Evolutionary conservation across 2,113 vertebrate species (phyloP), one percentile per base, ranked within the genome.

Genomic region (Psophia crepitans): DNA sequence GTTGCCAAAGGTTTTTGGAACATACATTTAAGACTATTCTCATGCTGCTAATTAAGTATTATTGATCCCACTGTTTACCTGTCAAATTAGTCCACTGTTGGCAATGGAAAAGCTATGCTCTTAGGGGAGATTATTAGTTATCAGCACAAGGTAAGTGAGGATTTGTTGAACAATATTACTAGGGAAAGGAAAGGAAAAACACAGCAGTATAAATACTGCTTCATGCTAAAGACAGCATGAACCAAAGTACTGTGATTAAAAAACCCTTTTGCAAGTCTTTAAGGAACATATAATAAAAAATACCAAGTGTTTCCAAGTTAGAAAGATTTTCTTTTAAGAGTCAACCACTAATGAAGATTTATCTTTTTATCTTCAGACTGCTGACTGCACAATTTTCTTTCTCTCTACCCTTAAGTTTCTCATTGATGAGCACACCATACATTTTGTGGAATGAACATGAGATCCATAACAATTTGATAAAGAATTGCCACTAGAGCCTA

Each of bases 21-120:
- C 49, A 54, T 51, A 16, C 3, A 23, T 57, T 91, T 87, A 53
- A 37, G 82, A 69, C 60, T 87, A 53, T 74, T 93, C 19, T 27
- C 32, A 39, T 41, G 15, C 48, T 95, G 48, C 89, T 92, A 92
- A 91, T 49, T 78, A 96, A 94, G 32, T 70, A 80, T 82, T 89
- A 89, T 54, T 92, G 76, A 96, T 84, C 33, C 20, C 41, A 86
- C n/a, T 66, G 41, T 49, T 82, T 58, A 76, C 54, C 68, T 87
- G 33, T 93, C 61, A 76, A 63, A 69, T 83, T 65, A 87, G 58
- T 54, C 39, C 66, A 51, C 39, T 90, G 54, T 89, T 94, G 49
- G 75, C 56, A 88, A 20, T 14, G 90, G 61, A 46, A 90, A 83
- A 92, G 35, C 24, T 60, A 14, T 85, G 8, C 49, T 88, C 16